Evolutionary conservation across 2,797 vertebrate species (phyloP).

Genomic region (Siniperca undulata): DNA sequence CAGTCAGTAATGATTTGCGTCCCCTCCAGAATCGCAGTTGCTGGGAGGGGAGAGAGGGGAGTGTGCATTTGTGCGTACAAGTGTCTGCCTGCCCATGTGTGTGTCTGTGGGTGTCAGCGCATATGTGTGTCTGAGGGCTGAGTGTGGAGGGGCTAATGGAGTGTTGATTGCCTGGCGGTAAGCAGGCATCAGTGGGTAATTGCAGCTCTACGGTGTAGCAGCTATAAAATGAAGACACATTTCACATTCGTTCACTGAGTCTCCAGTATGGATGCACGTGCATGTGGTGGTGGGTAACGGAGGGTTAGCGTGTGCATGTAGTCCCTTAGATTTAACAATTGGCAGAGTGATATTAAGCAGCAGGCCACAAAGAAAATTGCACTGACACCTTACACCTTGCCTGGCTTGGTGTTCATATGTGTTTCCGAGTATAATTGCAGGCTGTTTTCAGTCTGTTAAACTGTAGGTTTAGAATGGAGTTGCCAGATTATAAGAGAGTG

Average conservation of each 20-base stretch:
- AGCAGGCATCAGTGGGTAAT: slow-evolving; percentile 85
- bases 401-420: neutral
- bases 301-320: slow-evolving; percentile 10
- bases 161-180: slow-evolving; percentile 85
- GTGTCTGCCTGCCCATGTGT: slow-evolving; percentile 36
- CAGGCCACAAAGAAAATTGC: slow-evolving; percentile 21
- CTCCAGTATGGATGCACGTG: slow-evolving; percentile 40
- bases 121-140: slow-evolving; percentile 67
- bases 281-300: slow-evolving; percentile 18
- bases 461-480: neutral
- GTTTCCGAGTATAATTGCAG: slow-evolving; percentile 3
- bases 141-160: slow-evolving; percentile 84
- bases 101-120: slow-evolving; percentile 37
- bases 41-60: slow-evolving; percentile 28
- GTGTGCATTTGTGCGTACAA: slow-evolving; percentile 48
- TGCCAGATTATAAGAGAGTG: neutral
- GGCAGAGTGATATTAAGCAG: slow-evolving; percentile 27
- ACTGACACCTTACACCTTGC: slow-evolving; percentile 11
- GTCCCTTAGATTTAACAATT: slow-evolving; percentile 24
- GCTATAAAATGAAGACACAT: slow-evolving; percentile 81
- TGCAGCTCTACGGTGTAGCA: slow-evolving; percentile 79
- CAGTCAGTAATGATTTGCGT: slow-evolving; percentile 75
- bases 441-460: slow-evolving; percentile 19
- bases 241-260: slow-evolving; percentile 71
- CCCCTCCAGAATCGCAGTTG: slow-evolving; percentile 54